phyloP scores from a whole-genome alignment of 2,888 invertebrate genomes.

The Amitus sp. region DNA sequence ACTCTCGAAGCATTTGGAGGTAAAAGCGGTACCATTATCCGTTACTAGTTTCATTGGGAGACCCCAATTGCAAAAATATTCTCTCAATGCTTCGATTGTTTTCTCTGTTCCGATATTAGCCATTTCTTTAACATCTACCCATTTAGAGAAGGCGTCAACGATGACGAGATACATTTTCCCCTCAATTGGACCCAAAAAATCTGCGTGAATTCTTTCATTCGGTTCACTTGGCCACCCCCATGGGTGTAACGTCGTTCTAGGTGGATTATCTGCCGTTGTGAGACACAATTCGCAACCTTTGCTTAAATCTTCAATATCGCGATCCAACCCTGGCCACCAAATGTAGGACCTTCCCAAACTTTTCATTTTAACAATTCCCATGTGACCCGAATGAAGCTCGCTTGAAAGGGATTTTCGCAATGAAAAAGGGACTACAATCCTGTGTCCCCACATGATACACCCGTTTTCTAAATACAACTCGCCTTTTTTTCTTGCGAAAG shows the following conservation, averaged over 20 bases:
- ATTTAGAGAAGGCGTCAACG: conserved; percentile 39
- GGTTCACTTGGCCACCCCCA: conserved; percentile 40
- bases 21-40: conserved; percentile 41
- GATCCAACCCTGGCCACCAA: conserved; percentile 40
- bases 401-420: conserved; percentile 27
- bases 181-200: conserved; percentile 37
- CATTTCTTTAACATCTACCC: conserved; percentile 42
- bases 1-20: conserved; percentile 15
- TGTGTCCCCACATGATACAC: conserved; percentile 15
- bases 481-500: neutral
- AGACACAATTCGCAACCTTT: conserved; percentile 35
- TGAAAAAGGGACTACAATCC: conserved; percentile 4
- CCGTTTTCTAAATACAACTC: conserved; percentile 13
- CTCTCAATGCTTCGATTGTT: conserved; percentile 29
- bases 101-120: conserved; percentile 21
- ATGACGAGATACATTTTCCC: conserved; percentile 43
- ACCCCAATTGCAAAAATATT: conserved; percentile 38
- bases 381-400: conserved; percentile 40
- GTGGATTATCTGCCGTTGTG: conserved; percentile 31
- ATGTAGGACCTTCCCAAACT: conserved; percentile 40
- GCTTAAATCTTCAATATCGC: conserved; percentile 31
- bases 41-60: conserved; percentile 32
- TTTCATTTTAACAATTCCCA: conserved; percentile 45
- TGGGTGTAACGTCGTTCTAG: conserved; percentile 22
- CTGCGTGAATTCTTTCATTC: conserved; percentile 32